Percentiles rank a stretch among this genome's conserved stretches.
These are phyloP conservation scores for Colistium nudipinnis DNA, from an alignment of 2,113 vertebrate species.

Conservation along the genomic window DNA sequence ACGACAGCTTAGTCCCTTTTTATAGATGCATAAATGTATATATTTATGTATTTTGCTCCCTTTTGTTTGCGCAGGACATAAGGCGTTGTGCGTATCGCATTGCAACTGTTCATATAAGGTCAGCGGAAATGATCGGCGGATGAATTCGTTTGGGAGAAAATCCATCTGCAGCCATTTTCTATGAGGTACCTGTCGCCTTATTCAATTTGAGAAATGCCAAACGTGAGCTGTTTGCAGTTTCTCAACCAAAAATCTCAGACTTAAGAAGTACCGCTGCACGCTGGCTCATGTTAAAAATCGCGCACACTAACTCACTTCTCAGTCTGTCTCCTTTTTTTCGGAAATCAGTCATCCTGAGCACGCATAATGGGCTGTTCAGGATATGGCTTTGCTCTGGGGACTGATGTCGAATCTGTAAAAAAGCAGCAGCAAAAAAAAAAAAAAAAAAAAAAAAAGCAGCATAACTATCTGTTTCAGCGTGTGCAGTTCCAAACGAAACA, in stretches of 20 bases:
- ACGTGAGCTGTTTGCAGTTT: constrained; percentile 6
- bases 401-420: constrained; percentile 7
- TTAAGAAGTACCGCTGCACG: constrained; percentile 5
- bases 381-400: constrained; percentile 7
- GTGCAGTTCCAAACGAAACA: neutral
- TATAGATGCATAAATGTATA: constrained; percentile 26
- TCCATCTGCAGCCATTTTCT: constrained; percentile 1
- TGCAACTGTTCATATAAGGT: neutral
- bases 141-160: constrained; percentile 11
- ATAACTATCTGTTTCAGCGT: neutral
- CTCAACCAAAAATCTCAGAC: constrained; percentile 33
- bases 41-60: neutral
- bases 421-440: neutral
- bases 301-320: neutral
- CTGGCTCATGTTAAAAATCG: constrained; percentile 18
- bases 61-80: neutral
- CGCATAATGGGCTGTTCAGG: constrained; percentile 5
- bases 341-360: constrained; percentile 14
- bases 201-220: constrained; percentile 33
- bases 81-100: neutral
- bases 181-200: constrained; percentile 16
- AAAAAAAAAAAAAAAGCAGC: too few species aligned
- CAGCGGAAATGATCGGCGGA: neutral
- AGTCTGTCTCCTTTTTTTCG: constrained; percentile 13
- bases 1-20: constrained; percentile 27